Evolutionary conservation across 2,888 invertebrate genomes (phyloP).

Genomic region (Lasioglossum zephyrum): DNA sequence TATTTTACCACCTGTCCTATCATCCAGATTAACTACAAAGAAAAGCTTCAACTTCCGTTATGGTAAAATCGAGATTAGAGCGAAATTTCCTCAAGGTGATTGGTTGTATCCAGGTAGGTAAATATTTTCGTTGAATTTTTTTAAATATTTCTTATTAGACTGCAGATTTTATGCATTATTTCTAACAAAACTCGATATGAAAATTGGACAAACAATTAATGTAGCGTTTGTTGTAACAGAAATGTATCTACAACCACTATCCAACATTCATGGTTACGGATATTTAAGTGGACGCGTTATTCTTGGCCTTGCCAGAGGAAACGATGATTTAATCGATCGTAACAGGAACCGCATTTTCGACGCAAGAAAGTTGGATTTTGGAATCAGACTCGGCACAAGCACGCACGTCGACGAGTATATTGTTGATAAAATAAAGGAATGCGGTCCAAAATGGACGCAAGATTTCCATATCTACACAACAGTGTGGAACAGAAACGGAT

Average conservation of each 20-base stretch:
- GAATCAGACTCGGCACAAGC: slow-evolving; percentile 72
- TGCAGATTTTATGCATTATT: not conserved
- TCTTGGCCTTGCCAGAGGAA: slow-evolving; percentile 85
- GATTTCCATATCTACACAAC: slow-evolving; percentile 85
- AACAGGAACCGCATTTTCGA: slow-evolving; percentile 64
- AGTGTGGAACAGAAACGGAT: slow-evolving; percentile 85
- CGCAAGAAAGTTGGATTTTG: slow-evolving; percentile 77
- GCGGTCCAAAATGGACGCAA: slow-evolving; percentile 77
- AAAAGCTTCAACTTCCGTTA: slow-evolving; percentile 84
- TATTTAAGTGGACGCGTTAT: slow-evolving; percentile 85
- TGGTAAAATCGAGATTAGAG: slow-evolving; percentile 85
- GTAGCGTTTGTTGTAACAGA: slow-evolving; percentile 73
- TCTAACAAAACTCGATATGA: not conserved
- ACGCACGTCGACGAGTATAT: slow-evolving; percentile 66
- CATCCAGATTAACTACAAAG: slow-evolving; percentile 84
- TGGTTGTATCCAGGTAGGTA: slow-evolving; percentile 86
- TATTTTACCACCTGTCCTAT: slow-evolving; percentile 85
- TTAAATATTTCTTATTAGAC: no score
- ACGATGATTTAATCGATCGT: slow-evolving; percentile 73
- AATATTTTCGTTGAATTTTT: not conserved
- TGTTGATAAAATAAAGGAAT: slow-evolving; percentile 61
- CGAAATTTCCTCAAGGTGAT: slow-evolving; percentile 86
- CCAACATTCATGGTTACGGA: slow-evolving; percentile 73
- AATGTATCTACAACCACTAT: slow-evolving; percentile 82
- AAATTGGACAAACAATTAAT: not conserved